Evolutionary conservation across 2,888 invertebrate genomes (phyloP).

Genomic region (Kryphioiulus occultus): DNA sequence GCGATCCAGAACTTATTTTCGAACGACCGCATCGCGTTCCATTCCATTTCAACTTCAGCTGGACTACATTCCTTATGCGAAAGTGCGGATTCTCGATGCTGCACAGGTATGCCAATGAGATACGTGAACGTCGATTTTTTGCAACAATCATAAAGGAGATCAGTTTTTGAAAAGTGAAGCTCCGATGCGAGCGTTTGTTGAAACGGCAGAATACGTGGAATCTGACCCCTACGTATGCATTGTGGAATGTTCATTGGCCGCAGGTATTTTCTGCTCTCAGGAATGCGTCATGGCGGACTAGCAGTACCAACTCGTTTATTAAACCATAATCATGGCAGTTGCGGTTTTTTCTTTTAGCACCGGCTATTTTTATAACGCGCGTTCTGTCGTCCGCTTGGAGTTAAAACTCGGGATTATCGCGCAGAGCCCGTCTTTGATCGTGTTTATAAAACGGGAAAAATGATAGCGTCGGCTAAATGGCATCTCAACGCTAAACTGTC

Average conservation of each 20-base stretch:
- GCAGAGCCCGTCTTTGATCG: background rate
- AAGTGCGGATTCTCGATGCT: background rate
- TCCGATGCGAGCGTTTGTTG: background rate
- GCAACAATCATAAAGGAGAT: background rate
- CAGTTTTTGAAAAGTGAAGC: background rate
- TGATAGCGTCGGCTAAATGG: background rate
- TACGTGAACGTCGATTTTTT: background rate
- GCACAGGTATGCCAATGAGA: background rate
- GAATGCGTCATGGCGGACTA: conserved; percentile 23
- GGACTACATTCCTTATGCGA: background rate
- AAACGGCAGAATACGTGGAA: background rate
- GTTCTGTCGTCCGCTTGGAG: background rate
- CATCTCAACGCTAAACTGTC: background rate
- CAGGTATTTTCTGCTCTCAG: conserved; percentile 8
- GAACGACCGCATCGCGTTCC: background rate
- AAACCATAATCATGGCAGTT: conserved; percentile 23
- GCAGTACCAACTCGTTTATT: conserved; percentile 14
- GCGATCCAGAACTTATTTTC: background rate
- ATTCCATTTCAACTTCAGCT: background rate
- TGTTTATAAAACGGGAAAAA: background rate
- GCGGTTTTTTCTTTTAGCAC: conserved; percentile 13
- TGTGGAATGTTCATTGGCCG: conserved; percentile 23
- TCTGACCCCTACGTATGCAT: conserved; percentile 23
- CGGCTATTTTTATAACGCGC: background rate
- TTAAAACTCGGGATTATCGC: background rate